Percentiles rank a stretch among this genome's conserved stretches.
Conservation (phyloP, 2,113 vertebrate genomes). For the Speoplatyrhinus poulsoni region DNA sequence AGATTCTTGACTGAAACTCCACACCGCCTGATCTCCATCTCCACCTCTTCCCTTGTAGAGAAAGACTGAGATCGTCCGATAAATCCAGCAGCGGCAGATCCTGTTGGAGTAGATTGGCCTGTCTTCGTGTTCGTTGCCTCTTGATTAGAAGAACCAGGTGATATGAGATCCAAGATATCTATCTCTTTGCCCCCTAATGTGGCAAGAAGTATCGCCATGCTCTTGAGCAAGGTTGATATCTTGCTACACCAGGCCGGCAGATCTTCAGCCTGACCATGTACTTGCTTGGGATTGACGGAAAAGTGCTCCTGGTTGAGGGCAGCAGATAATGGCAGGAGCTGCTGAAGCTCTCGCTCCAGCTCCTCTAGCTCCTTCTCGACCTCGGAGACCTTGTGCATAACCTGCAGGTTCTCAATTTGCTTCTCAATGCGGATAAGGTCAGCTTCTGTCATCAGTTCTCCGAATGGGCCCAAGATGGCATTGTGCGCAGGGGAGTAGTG, state of each 20-base stretch:
- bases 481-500: constrained; percentile 80
- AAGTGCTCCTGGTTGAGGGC: constrained; percentile 78
- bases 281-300: constrained; percentile 83
- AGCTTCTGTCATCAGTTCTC: constrained; percentile 89
- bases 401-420: constrained; percentile 94
- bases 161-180: constrained; percentile 78
- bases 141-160: constrained; percentile 55
- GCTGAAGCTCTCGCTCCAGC: constrained; percentile 83
- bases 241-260: constrained; percentile 84
- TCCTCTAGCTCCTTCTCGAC: constrained; percentile 83
- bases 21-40: constrained; percentile 89
- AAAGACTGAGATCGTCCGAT: constrained; percentile 87
- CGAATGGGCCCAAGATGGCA: constrained; percentile 86
- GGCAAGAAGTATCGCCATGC: constrained; percentile 82
- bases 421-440: constrained; percentile 89
- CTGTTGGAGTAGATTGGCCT: constrained; percentile 38
- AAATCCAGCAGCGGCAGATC: constrained; percentile 44
- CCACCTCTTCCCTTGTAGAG: constrained; percentile 87
- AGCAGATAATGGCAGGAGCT: constrained; percentile 80
- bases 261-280: constrained; percentile 84
- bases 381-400: constrained; percentile 87
- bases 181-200: constrained; percentile 79
- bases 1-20: constrained; percentile 92
- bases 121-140: constrained; percentile 47
- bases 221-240: constrained; percentile 83